Percentiles rank a stretch among this genome's conserved stretches.
These are phyloP conservation scores for Cossypha niveicapilla DNA, from an alignment of 2,797 vertebrate species.

Conservation along the genomic window DNA sequence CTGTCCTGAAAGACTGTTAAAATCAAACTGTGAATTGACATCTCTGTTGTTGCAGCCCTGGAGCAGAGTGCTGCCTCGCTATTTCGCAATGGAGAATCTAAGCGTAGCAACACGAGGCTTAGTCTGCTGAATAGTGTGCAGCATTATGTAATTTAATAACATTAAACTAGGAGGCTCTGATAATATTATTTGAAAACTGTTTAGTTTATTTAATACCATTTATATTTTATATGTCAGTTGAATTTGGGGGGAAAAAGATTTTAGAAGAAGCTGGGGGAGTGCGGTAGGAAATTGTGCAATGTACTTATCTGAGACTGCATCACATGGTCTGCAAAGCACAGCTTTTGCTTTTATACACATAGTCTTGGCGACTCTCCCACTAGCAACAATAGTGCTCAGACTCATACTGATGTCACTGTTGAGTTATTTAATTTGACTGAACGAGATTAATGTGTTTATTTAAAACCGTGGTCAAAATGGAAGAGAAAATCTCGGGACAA, in stretches of 20 bases:
- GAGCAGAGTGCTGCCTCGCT: not conserved
- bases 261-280: not conserved
- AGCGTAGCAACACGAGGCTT: not conserved
- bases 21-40: constrained; percentile 19
- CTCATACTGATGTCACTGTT: constrained; percentile 71
- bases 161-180: constrained; percentile 4
- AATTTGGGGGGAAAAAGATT: not conserved
- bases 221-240: not conserved
- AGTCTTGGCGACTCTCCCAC: constrained; percentile 55
- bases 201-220: constrained; percentile 10
- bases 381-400: constrained; percentile 59
- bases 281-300: not conserved
- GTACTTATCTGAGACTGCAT: constrained; percentile 31
- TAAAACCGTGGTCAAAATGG: constrained; percentile 66
- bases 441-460: constrained; percentile 71
- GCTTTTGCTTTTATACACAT: constrained; percentile 60
- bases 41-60: not conserved
- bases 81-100: not conserved
- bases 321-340: not conserved
- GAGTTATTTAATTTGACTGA: constrained; percentile 71
- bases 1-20: not conserved
- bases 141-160: constrained; percentile 19
- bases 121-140: not conserved
- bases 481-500: constrained; percentile 37
- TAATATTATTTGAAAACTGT: constrained; percentile 23